These are phyloP conservation scores for Tenualosa ilisha DNA, from an alignment of 2,797 vertebrate genomes.

Conservation along the genomic window DNA sequence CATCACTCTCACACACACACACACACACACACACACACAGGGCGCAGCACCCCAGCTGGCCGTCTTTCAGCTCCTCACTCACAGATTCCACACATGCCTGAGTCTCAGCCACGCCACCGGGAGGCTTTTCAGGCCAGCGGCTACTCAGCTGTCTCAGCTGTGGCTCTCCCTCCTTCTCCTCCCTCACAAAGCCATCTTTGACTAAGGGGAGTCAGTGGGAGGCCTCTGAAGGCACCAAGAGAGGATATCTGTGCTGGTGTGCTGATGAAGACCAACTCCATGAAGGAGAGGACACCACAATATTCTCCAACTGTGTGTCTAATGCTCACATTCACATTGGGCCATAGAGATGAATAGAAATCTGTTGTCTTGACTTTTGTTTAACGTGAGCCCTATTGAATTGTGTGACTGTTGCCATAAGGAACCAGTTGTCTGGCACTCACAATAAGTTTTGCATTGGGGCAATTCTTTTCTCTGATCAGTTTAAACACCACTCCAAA, in stretches of 20 bases:
- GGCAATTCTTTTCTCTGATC: neutral
- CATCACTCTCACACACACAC: conserved; percentile 34
- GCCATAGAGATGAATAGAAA: neutral
- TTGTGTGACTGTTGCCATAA: neutral
- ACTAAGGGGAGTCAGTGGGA: neutral
- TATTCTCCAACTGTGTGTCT: too few species aligned
- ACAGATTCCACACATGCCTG: conserved; percentile 69
- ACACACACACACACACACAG: conserved; percentile 1
- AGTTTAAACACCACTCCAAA: neutral
- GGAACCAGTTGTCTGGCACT: neutral
- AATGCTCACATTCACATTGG: neutral
- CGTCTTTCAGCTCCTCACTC: conserved; percentile 57
- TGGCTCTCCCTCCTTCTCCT: neutral
- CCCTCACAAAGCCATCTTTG: neutral
- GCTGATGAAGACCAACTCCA: neutral
- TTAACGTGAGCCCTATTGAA: neutral
- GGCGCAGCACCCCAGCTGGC: conserved; percentile 64
- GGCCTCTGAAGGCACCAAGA: neutral
- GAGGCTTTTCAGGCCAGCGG: conserved; percentile 47
- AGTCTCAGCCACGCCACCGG: conserved; percentile 59
- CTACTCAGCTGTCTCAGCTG: conserved; percentile 46
- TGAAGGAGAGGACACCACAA: too few species aligned
- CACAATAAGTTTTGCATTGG: neutral
- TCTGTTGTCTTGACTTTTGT: neutral
- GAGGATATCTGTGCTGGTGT: neutral